Evolutionary conservation across 2,888 invertebrate genomes (phyloP).

Genomic region (Spialia ferax): DNA sequence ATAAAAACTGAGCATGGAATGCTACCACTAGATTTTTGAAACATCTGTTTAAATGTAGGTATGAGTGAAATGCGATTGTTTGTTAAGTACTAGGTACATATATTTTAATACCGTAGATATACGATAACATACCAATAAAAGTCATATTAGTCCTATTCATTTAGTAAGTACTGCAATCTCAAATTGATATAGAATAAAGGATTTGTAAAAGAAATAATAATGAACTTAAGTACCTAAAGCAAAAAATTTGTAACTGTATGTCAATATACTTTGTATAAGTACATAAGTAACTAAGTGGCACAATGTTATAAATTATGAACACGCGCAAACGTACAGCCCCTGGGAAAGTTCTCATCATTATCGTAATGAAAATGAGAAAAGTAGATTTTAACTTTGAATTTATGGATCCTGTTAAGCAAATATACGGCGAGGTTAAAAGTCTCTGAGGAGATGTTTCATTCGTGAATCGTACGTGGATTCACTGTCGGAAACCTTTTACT

Average conservation of each 20-base stretch:
- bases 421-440: conserved; percentile 22
- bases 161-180: too few relatives aligned
- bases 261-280: too few relatives aligned
- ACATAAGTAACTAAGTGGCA: not conserved
- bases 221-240: not conserved
- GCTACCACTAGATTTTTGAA: not conserved
- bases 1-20: not conserved
- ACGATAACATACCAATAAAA: too few relatives aligned
- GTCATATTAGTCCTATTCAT: too few relatives aligned
- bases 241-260: too few relatives aligned
- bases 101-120: too few relatives aligned
- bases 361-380: conserved; percentile 67
- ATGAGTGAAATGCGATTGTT: too few relatives aligned
- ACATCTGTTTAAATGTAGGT: too few relatives aligned
- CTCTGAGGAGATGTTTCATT: conserved; percentile 22
- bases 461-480: conserved; percentile 12
- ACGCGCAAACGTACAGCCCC: conserved; percentile 46
- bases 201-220: not conserved
- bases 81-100: not conserved
- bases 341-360: conserved; percentile 62
- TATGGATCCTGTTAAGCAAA: conserved; percentile 31
- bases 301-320: not conserved
- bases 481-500: not conserved
- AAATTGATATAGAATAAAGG: too few relatives aligned
- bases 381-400: conserved; percentile 50